These are phyloP conservation scores for Bradypus variegatus DNA, from an alignment of 2,797 vertebrate species.

Conservation along the genomic window DNA sequence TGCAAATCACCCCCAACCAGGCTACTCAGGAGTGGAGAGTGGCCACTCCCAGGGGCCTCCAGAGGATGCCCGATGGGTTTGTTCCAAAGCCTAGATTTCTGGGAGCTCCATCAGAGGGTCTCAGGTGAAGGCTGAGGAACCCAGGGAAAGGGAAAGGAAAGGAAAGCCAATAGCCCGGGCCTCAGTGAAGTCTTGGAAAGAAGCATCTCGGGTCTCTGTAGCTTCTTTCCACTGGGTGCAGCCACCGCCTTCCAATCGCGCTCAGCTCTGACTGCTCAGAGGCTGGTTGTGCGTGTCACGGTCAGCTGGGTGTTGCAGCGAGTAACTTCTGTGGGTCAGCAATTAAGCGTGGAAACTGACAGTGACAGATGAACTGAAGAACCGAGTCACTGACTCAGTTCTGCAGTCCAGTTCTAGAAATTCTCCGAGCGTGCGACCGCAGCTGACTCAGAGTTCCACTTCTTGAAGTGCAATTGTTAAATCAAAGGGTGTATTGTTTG, in stretches of 20 bases:
- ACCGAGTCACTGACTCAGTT: not conserved
- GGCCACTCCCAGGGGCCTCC: not conserved
- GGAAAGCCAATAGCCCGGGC: not conserved
- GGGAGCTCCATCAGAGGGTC: too few relatives aligned
- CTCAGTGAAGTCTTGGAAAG: not conserved
- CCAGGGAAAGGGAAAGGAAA: not conserved
- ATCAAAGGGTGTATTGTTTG: not conserved
- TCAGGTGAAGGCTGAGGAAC: not conserved
- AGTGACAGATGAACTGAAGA: not conserved
- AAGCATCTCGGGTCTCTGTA: too few relatives aligned
- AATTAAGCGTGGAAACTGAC: not conserved
- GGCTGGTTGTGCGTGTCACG: rapidly evolving
- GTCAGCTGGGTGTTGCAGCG: not conserved
- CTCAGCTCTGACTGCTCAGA: not conserved
- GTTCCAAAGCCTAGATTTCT: not conserved
- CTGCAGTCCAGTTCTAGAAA: not conserved
- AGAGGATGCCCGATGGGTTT: not conserved
- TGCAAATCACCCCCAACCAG: not conserved
- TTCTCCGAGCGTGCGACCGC: rapidly evolving
- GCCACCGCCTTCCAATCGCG: rapidly evolving
- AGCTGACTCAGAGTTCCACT: not conserved
- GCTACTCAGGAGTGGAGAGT: not conserved
- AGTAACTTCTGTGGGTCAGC: not conserved
- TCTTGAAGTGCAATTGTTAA: not conserved
- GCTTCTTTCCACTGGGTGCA: too few relatives aligned